Percentiles rank a stretch among this genome's conserved stretches.
Evolutionary conservation across 2,113 vertebrate genomes (phyloP).

Genomic region (Zingel zingel): DNA sequence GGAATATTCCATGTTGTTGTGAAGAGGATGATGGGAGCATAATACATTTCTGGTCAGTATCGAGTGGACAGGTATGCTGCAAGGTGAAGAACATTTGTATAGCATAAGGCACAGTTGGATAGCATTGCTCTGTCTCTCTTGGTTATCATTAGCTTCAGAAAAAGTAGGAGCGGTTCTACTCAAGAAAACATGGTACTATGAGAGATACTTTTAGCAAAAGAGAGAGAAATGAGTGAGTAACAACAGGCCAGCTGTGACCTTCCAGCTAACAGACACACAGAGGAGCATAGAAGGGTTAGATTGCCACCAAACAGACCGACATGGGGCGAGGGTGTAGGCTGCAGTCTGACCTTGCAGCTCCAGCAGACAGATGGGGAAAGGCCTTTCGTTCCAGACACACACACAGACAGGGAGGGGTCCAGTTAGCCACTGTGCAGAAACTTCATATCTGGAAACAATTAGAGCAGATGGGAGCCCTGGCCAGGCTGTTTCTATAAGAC

Average conservation of each 20-base stretch:
- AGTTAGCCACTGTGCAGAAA: slow-evolving; percentile 68
- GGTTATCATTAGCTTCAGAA: neutral
- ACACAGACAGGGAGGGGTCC: slow-evolving; percentile 80
- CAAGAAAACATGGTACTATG: neutral
- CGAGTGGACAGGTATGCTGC: slow-evolving; percentile 26
- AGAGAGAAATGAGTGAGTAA: neutral
- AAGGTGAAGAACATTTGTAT: slow-evolving; percentile 31
- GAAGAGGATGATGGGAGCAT: slow-evolving; percentile 48
- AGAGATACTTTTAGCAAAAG: slow-evolving; percentile 22
- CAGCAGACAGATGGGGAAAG: slow-evolving; percentile 64
- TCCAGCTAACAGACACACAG: slow-evolving; percentile 19
- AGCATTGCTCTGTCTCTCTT: neutral
- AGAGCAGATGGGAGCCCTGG: slow-evolving; percentile 61
- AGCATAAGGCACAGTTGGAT: neutral
- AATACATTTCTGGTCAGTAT: slow-evolving; percentile 57
- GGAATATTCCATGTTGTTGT: slow-evolving; percentile 69
- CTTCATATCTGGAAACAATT: slow-evolving; percentile 81
- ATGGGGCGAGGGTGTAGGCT: slow-evolving; percentile 52
- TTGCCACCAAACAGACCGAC: slow-evolving; percentile 44
- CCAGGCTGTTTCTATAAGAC: slow-evolving; percentile 42
- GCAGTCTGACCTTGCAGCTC: slow-evolving; percentile 69
- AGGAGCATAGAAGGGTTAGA: slow-evolving; percentile 22
- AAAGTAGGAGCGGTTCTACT: neutral
- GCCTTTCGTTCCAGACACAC: slow-evolving; percentile 70
- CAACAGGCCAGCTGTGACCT: slow-evolving; percentile 36